Base-by-base conservation (phyloP, 1,140 invertebrate species). In the roundworm (Caenorhabditis elegans) region DNA sequence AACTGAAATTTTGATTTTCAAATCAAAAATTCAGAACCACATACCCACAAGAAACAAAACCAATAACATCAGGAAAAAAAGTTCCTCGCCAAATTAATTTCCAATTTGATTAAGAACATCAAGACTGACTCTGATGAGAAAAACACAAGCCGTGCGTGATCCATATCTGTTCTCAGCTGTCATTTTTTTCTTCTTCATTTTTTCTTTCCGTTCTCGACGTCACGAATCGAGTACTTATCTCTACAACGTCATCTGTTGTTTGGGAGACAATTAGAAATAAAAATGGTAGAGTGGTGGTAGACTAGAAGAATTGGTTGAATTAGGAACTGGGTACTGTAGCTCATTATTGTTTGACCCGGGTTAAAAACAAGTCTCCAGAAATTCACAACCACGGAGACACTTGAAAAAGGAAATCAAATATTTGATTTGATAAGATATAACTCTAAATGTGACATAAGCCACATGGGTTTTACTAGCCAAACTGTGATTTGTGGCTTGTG, bases 201-300 rank as follows among this genome's bases (percentile, higher is more conserved):
- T 55, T 55, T 17, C 3, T 24, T 65, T 26, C 22, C 24, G 19
- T 53, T 53, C 15, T 53, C 24, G 26, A 65, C 55, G 55, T 65
- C 55, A 65, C 55, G n/a, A 13, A 55, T 55, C 51, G 51, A 55
- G 55, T 36, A 65, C 55, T 65, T 65, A 65, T 65, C 55, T 65
- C 6, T 65, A 34, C 31, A 65, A 65, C 55, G 55, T 65, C 55
- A 65, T 65, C 55, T 65, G 55, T 65, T 65, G 31, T 65, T 65
- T n/a, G n/a, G 24, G 55, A 65, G 34, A 5, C 31, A 34, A 19
- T 65, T 34, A n/a, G 17, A 65, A 5, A 65, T 4, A 36, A 34
- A n/a, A n/a, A 17, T 17, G 55, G 26, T 36, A 3, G 15, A n/a
- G 3, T 34, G 55, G 22, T 34, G 24, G 28, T 4, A 34, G 5